Evolutionary conservation across 2,113 vertebrate genomes (phyloP).

Genomic region (Enhydra lutris): DNA sequence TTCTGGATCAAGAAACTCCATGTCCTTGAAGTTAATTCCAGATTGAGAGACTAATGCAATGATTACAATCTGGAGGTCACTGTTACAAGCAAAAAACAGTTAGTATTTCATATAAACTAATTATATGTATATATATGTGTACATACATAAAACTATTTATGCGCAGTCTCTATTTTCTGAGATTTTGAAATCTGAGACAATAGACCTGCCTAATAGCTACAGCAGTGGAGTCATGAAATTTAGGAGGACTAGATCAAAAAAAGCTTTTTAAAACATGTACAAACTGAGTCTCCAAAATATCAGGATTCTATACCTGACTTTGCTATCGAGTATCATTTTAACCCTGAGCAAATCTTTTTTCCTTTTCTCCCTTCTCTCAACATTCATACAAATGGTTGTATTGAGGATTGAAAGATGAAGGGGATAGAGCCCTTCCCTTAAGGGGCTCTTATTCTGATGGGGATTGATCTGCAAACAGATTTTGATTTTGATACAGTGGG

Average conservation of each 20-base stretch:
- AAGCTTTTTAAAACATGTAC: background rate
- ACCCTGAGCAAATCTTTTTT: background rate
- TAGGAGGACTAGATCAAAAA: background rate
- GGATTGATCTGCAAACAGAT: background rate
- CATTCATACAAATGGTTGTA: background rate
- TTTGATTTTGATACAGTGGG: background rate
- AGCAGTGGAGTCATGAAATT: background rate
- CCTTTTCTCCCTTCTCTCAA: background rate
- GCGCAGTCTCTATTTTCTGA: background rate
- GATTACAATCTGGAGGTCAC: background rate
- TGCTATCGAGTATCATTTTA: background rate
- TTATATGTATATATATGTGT: too few relatives aligned
- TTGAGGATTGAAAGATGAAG: background rate
- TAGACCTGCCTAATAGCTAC: background rate
- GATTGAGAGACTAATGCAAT: background rate
- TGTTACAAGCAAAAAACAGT: background rate
- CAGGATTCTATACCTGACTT: background rate
- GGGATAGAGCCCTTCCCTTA: background rate
- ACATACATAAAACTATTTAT: background rate
- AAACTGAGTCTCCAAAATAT: background rate
- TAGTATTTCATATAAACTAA: background rate
- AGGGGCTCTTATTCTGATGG: background rate
- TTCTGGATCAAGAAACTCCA: slow-evolving; percentile 47
- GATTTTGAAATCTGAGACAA: background rate
- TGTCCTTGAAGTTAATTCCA: slow-evolving; percentile 51